A percentile compares a stretch with the other conserved stretches of the same genome.
Conservation (phyloP, 2,888 invertebrate species). For the Lutraria lutraria region DNA sequence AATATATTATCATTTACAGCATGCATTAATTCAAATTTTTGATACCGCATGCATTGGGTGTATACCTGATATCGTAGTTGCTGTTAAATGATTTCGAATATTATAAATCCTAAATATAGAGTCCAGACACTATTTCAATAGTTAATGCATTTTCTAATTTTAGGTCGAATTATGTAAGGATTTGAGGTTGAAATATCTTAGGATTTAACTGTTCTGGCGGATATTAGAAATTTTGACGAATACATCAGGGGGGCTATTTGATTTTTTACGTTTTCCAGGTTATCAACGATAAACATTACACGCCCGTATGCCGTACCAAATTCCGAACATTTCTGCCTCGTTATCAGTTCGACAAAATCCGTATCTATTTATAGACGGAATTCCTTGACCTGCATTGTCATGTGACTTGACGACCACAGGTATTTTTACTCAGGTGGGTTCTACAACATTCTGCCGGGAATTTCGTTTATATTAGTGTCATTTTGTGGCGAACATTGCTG, state of each 20-base stretch:
- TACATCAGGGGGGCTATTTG: background rate
- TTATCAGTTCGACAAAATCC: slow-evolving; percentile 22
- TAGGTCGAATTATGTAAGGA: too few species aligned
- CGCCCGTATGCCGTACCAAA: slow-evolving; percentile 23
- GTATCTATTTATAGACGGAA: slow-evolving; percentile 33
- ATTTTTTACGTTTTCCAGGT: background rate
- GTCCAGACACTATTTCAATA: too few species aligned
- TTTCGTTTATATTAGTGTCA: background rate
- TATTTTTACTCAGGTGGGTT: slow-evolving; percentile 35
- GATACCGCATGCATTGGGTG: too few species aligned
- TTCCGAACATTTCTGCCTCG: slow-evolving; percentile 26
- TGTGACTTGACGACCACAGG: slow-evolving; percentile 53
- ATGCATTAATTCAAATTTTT: too few species aligned
- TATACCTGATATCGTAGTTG: too few species aligned
- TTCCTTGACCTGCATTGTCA: slow-evolving; percentile 51
- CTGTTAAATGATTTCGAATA: too few species aligned
- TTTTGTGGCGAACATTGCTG: background rate
- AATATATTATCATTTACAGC: too few species aligned
- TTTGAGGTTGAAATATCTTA: too few species aligned
- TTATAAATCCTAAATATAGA: too few species aligned
- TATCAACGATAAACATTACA: background rate
- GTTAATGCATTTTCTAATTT: too few species aligned
- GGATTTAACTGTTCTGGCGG: too few species aligned
- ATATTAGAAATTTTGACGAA: too few species aligned
- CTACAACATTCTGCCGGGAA: background rate